Base-by-base conservation (phyloP, 2,888 invertebrate species). In the Drosophila merina region DNA sequence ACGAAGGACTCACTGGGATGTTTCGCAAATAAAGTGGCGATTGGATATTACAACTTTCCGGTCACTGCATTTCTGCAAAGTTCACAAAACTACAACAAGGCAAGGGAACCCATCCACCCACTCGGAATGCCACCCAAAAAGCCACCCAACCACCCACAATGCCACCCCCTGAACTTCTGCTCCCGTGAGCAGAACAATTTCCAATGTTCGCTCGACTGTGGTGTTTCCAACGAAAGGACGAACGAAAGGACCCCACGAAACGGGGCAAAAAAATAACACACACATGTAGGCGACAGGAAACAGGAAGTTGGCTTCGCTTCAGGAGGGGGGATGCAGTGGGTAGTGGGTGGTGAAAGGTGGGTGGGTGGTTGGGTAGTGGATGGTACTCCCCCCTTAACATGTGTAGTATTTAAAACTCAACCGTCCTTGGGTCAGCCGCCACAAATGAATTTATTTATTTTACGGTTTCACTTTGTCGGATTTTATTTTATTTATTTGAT, bases 21-120 rank as follows among this genome's bases (percentile, higher is more conserved):
- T 68, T 68, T 67, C 68, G 70, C 80, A 82, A 82, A 82, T 86
- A 86, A 82, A 82, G 86, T 82, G 84, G 74, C 82, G 82, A 82
- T 82, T 82, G 80, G 86, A 86, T 83, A 86, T 86, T 86, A 86
- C 84, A 84, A 77, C 85, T 84, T 84, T 84, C 84, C 84, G 86
- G 86, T 86, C 84, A 84, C 77, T 86, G 82, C 76, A 85, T 84
- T 84, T 86, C 73, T 84, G 82, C 85, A 86, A 79, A 84, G 84
- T 86, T 84, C 84, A 82, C 76, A 72, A 75, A 81, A 76, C 76
- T 77, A 73, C 72, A 76, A 44, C 48, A 14, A 58, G 38, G 14
- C 33, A 30, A 20, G n/a, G 2, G 20, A 30, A 20, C n/a, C 25
- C 12, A 9, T 25, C 1, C 38, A 5, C 30, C 12, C 5, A 12